A percentile compares a stretch with the other conserved stretches of the same genome.
phyloP scores from a whole-genome alignment of 2,113 vertebrate species.

The Petromus typicus region DNA sequence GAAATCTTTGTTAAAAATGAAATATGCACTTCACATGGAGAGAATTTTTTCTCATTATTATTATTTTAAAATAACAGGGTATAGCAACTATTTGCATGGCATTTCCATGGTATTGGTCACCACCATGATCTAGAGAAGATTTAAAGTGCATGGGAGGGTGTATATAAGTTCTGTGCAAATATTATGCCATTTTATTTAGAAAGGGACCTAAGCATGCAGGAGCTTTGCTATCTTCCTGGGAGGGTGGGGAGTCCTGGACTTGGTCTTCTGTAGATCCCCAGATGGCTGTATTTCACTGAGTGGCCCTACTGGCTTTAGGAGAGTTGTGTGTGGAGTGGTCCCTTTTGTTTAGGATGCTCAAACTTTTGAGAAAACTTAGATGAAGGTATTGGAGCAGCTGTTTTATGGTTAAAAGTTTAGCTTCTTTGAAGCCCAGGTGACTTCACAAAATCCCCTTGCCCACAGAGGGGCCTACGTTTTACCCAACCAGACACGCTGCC shows the following conservation, averaged over 20 bases:
- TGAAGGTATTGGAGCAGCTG: not conserved
- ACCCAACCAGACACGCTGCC: rapidly evolving
- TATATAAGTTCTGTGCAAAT: no score
- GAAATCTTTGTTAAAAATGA: not conserved
- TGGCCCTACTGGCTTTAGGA: not conserved
- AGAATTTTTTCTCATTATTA: not conserved
- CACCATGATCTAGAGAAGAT: not conserved
- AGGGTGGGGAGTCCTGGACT: not conserved
- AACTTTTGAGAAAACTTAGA: not conserved
- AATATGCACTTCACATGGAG: not conserved
- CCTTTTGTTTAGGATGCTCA: not conserved
- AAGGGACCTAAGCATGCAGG: not conserved
- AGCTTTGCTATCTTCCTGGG: not conserved
- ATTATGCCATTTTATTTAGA: not conserved
- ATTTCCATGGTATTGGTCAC: not conserved
- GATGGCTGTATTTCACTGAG: not conserved
- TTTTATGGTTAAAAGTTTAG: not conserved
- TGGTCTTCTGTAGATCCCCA: not conserved
- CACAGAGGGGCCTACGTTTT: not conserved
- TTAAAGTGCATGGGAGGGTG: not conserved
- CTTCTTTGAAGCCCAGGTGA: not conserved
- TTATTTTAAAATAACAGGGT: not conserved
- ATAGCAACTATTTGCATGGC: no score
- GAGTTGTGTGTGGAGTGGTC: no score
- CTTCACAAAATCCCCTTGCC: not conserved